Conservation (phyloP, 2,113 vertebrate species). For the Podarcis raffonei region DNA sequence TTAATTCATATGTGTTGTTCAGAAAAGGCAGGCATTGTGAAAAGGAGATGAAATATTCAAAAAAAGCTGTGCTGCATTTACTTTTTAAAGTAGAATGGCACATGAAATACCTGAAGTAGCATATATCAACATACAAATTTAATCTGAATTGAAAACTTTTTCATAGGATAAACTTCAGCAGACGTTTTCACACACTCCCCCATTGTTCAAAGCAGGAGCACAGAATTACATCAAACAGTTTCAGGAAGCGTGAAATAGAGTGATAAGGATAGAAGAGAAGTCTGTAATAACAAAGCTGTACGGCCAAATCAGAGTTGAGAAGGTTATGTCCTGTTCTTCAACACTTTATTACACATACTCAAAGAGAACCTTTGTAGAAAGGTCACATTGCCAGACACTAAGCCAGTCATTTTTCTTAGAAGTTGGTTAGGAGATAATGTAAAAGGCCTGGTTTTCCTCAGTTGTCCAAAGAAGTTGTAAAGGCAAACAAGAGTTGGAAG, state of each 20-base stretch:
- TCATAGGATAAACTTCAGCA: neutral
- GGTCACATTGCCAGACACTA: conserved; percentile 23
- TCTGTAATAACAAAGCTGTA: conserved; percentile 9
- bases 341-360: neutral
- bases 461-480: conserved; percentile 24
- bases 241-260: neutral
- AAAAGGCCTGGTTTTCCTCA: conserved; percentile 33
- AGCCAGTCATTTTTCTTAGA: conserved; percentile 8
- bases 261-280: neutral
- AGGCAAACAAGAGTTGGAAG: conserved; percentile 4
- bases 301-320: conserved; percentile 9
- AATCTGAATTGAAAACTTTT: neutral
- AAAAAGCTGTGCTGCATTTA: neutral
- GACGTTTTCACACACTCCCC: neutral
- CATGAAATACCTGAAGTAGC: neutral
- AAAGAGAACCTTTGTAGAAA: neutral
- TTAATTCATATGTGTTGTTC: neutral
- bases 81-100: neutral
- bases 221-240: neutral
- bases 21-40: neutral
- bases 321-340: neutral
- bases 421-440: conserved; percentile 22
- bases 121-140: neutral
- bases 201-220: conserved; percentile 19
- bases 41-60: neutral